These are phyloP conservation scores for Criorhina ranunculi DNA, from an alignment of 2,888 invertebrate genomes.

Conservation along the genomic window DNA sequence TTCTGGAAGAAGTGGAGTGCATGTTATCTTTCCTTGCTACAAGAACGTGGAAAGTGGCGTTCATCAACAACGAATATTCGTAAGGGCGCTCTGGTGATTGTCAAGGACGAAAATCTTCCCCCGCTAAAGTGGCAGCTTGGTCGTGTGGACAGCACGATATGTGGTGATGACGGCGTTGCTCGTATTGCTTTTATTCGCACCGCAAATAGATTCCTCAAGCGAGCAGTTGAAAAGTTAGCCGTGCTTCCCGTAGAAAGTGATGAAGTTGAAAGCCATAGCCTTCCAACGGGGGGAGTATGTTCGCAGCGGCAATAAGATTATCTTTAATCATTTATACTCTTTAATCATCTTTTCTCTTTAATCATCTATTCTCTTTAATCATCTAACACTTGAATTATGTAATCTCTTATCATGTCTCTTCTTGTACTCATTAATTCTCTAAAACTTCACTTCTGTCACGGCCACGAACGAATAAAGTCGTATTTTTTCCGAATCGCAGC, in stretches of 20 bases:
- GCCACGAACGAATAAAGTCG: too few species aligned
- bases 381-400: too few species aligned
- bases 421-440: too few species aligned
- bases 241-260: constrained; percentile 13
- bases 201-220: constrained; percentile 9
- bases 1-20: constrained; percentile 63
- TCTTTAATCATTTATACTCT: too few species aligned
- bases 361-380: too few species aligned
- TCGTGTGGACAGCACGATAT: constrained; percentile 37
- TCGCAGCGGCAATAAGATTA: too few species aligned
- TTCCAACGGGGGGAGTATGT: too few species aligned
- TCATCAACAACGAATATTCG: constrained; percentile 25
- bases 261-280: too few species aligned
- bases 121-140: constrained; percentile 71
- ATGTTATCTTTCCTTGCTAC: constrained; percentile 56
- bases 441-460: too few species aligned
- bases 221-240: not conserved
- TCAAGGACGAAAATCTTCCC: constrained; percentile 66
- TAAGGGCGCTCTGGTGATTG: constrained; percentile 29
- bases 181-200: constrained; percentile 28
- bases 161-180: constrained; percentile 25
- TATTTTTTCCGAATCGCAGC: too few species aligned
- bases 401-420: too few species aligned
- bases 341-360: too few species aligned
- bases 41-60: constrained; percentile 72